These are phyloP conservation scores for Prietella phreatophila DNA, from an alignment of 2,113 vertebrate genomes.

Conservation along the genomic window DNA sequence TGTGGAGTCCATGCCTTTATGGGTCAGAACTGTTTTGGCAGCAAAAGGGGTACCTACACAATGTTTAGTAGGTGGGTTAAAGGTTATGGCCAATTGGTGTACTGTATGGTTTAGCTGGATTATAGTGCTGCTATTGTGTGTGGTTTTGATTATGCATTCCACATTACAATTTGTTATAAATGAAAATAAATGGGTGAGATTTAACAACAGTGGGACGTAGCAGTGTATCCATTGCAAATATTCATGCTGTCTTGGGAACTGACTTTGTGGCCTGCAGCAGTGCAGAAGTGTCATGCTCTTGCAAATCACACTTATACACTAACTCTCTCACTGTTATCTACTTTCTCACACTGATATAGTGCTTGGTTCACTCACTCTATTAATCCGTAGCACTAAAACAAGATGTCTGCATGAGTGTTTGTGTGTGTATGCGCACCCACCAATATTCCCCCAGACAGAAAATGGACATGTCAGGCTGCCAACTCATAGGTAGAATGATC, in stretches of 20 bases:
- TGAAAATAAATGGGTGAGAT: too few species aligned
- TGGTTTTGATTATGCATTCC: neutral
- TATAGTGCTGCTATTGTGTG: too few species aligned
- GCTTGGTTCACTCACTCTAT: slow-evolving; percentile 54
- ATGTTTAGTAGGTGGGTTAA: too few species aligned
- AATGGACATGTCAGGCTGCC: too few species aligned
- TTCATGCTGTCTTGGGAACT: neutral
- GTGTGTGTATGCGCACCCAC: neutral
- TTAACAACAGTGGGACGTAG: neutral
- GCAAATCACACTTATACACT: neutral
- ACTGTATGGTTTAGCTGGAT: too few species aligned
- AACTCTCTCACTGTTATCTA: slow-evolving; percentile 64
- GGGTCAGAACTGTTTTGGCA: too few species aligned
- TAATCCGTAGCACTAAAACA: slow-evolving; percentile 54
- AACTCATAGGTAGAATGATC: too few species aligned
- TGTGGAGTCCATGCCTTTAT: too few species aligned
- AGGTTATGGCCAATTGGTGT: too few species aligned
- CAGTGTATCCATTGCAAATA: neutral
- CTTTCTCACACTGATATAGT: slow-evolving; percentile 61
- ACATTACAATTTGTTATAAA: neutral
- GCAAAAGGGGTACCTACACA: too few species aligned
- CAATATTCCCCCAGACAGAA: slow-evolving; percentile 3
- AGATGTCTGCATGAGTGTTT: slow-evolving; percentile 1
- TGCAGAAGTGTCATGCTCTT: neutral
- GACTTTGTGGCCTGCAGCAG: neutral